A percentile compares a stretch with the other conserved stretches of the same genome.
phyloP scores from a whole-genome alignment of 2,113 vertebrate species.

The Petrocephalus microphthalmus region DNA sequence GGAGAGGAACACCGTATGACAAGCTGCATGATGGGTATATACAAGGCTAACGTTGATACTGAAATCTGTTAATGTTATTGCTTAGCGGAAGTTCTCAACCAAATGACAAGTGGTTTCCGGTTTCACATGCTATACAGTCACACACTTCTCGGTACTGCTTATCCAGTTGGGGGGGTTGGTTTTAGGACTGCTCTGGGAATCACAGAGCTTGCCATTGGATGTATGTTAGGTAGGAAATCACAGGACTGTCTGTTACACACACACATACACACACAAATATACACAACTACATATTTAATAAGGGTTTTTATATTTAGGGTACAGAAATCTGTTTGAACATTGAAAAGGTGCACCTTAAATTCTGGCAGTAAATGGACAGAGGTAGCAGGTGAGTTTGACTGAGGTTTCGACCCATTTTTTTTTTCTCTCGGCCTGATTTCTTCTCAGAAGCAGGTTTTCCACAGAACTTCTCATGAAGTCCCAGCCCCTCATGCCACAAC shows the following conservation, averaged over 20 bases:
- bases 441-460: not conserved
- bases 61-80: too few species aligned
- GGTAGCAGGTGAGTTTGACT: not conserved
- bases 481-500: not conserved
- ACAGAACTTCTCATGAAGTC: not conserved
- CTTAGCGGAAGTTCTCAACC: too few species aligned
- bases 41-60: not conserved
- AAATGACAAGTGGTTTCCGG: too few species aligned
- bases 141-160: too few species aligned
- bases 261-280: not conserved
- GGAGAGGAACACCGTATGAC: not conserved
- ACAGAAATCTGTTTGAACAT: not conserved
- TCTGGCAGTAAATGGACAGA: not conserved
- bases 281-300: not conserved
- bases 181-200: too few species aligned
- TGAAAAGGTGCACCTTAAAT: not conserved
- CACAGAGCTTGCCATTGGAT: too few species aligned
- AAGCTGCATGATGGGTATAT: not conserved
- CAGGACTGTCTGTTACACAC: not conserved
- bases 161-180: too few species aligned
- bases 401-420: not conserved
- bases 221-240: not conserved
- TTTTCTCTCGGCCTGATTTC: not conserved
- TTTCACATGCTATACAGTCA: too few species aligned
- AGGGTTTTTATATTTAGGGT: not conserved